phyloP scores from a whole-genome alignment of 2,797 vertebrate species.

The Spondyliosoma cantharus region DNA sequence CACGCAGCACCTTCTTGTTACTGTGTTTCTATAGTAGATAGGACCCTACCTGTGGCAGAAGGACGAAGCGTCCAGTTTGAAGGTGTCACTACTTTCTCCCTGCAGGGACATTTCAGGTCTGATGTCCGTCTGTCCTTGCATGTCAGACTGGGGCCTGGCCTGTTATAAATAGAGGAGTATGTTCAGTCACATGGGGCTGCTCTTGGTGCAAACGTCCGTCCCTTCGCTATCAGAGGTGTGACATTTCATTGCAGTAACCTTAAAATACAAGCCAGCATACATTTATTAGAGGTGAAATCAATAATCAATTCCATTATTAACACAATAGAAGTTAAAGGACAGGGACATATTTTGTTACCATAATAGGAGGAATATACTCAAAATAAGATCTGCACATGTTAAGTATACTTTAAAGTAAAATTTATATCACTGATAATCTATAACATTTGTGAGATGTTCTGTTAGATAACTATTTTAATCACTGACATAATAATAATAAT shows the following conservation, averaged over 20 bases:
- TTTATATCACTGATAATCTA: too few relatives aligned
- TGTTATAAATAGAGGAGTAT: conserved; percentile 84
- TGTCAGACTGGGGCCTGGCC: conserved; percentile 61
- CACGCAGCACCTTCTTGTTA: not conserved
- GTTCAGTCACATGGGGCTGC: conserved; percentile 81
- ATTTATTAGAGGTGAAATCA: conserved; percentile 37
- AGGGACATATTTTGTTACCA: not conserved
- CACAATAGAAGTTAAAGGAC: not conserved
- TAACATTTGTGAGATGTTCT: too few relatives aligned
- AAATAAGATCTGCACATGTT: not conserved
- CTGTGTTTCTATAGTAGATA: conserved; percentile 4
- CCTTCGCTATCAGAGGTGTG: conserved; percentile 61
- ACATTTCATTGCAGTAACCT: conserved; percentile 73
- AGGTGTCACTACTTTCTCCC: conserved; percentile 55
- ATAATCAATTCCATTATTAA: conserved; percentile 18
- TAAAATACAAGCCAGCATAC: conserved; percentile 53
- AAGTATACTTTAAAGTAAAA: not conserved
- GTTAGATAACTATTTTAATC: too few relatives aligned
- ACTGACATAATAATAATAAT: too few relatives aligned
- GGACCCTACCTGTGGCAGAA: conserved; percentile 70
- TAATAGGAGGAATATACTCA: not conserved
- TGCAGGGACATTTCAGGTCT: conserved; percentile 62
- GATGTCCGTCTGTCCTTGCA: conserved; percentile 76
- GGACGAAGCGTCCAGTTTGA: conserved; percentile 52
- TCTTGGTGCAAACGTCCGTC: conserved; percentile 47